Evolutionary conservation across 2,797 vertebrate species (phyloP), one percentile per base, ranked within the genome.

Genomic region (Liparis tanakae): DNA sequence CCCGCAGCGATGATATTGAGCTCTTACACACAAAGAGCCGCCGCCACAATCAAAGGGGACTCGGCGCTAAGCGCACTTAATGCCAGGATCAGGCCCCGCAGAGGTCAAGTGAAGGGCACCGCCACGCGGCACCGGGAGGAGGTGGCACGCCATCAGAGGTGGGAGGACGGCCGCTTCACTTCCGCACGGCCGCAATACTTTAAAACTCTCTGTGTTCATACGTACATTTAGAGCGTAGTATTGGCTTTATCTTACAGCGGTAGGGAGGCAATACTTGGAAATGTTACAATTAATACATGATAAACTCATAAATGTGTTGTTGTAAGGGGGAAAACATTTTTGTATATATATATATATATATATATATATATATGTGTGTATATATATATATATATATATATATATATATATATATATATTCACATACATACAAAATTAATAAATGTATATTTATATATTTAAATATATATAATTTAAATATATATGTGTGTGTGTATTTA

Each of bases 1-100:
- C 91, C 89, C 77, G 90, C 90, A 91, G 92, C 83, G 89, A 90
- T 86, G 81, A 86, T 85, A 86, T 81, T 82, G 88, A 87, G 83
- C 78, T 86, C 80, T 80, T 85, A 89, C 89, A 89, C 89, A 89
- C 89, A 91, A 91, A 90, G 87, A 86, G 86, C 80, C 51, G 79
- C 84, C 84, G 78, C 87, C 83, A 67, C 14, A 82, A 86, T 86
- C 78, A 78, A 84, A 74, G 60, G 78, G 74, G 78, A 82, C 79
- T 84, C 17, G 65, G 72, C 60, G 75, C 66, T 84, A 55, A 84
- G 80, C 78, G 62, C 43, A 15, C 55, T 72, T 78, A 78, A 80
- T 67, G 74, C 82, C 72, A 62, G 79, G 68, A 82, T 82, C 76
- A 61, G 14, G 68, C 69, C 64, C 67, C 51, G 30, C 37, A 53